Conservation (phyloP, 2,113 vertebrate species). For the Argyrosomus japonicus region DNA sequence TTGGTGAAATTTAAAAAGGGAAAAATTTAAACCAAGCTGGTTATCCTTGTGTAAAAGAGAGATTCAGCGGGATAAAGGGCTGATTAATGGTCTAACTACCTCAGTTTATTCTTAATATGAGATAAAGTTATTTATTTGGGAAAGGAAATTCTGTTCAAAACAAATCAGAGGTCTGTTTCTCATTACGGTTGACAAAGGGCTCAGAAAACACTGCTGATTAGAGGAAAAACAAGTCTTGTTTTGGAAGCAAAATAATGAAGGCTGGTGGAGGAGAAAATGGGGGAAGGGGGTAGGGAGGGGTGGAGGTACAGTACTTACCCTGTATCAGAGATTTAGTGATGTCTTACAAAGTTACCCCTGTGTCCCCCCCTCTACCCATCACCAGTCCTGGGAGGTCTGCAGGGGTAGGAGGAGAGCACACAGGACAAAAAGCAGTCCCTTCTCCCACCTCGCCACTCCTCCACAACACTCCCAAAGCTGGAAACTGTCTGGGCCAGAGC, state of each 20-base stretch:
- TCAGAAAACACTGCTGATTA: conserved; percentile 79
- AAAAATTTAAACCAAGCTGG: background rate
- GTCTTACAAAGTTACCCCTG: conserved; percentile 65
- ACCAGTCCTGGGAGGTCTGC: conserved; percentile 79
- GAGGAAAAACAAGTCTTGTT: conserved; percentile 57
- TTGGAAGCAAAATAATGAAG: conserved; percentile 55
- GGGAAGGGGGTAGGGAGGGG: conserved; percentile 8
- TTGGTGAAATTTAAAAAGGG: background rate
- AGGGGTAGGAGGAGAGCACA: conserved; percentile 68
- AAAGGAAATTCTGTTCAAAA: background rate
- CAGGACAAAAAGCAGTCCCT: conserved; percentile 67
- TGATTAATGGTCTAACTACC: background rate
- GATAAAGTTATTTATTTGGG: background rate
- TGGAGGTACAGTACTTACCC: conserved; percentile 76
- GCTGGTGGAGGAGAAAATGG: conserved; percentile 22
- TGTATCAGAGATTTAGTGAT: conserved; percentile 66
- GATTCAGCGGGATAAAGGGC: background rate
- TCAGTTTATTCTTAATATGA: background rate
- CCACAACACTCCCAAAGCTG: conserved; percentile 72
- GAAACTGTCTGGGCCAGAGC: conserved; percentile 46
- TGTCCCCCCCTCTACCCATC: conserved; percentile 55
- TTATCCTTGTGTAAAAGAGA: background rate
- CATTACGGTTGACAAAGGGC: conserved; percentile 90
- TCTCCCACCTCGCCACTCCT: conserved; percentile 68
- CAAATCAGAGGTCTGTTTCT: conserved; percentile 91